Evolutionary conservation across 1,140 invertebrate genomes (phyloP), one percentile per base, ranked within the genome.

Genomic region (Drosophila ogumai): DNA sequence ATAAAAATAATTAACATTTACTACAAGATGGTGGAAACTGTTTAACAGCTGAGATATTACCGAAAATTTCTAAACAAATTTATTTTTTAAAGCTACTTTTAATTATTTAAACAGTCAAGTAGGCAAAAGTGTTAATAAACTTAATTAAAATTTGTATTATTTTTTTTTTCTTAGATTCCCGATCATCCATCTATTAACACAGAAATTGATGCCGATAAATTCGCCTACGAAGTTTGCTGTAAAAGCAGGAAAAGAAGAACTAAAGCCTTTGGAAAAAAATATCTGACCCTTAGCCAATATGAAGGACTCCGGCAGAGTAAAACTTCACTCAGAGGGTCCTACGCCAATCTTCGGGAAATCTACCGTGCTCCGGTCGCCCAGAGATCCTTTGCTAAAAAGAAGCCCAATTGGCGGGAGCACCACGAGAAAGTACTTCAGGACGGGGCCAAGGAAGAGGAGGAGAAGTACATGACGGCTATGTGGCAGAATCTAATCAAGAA

Each of bases 161-260:
- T 41, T 9, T 17, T 40, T 40, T n/a, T 36, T 36, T 17, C n/a
- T 4, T 28, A 36, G 64, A 46, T 15, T 9, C 2, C 6, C 5
- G 17, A 17, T 8, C 6, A 34, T 8, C 19, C 9, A 46, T 28
- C 3, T 8, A 1, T 22, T 65, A 2, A 4, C 6, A 25, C 55
- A 0, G 31, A 10, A 10, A 17, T 36, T 1, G 3, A 8, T 3
- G 22, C 13, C 4, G 71, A 74, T 22, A 43, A 40, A 19, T 8
- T 22, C 5, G 36, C 25, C 3, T 74, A 74, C 19, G 31, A 41
- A n/a, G 28, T 41, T 12, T 22, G 17, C 32, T 54, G 32, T 9
- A 13, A 19, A 12, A 9, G 5, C 7, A 64, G 19, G 25, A 46
- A 40, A 19, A 31, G 3, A 28, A 31, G 8, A 8, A 13, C 15